These are phyloP conservation scores for Mesembrinibis cayennensis DNA, from an alignment of 2,113 vertebrate species.

Conservation along the genomic window DNA sequence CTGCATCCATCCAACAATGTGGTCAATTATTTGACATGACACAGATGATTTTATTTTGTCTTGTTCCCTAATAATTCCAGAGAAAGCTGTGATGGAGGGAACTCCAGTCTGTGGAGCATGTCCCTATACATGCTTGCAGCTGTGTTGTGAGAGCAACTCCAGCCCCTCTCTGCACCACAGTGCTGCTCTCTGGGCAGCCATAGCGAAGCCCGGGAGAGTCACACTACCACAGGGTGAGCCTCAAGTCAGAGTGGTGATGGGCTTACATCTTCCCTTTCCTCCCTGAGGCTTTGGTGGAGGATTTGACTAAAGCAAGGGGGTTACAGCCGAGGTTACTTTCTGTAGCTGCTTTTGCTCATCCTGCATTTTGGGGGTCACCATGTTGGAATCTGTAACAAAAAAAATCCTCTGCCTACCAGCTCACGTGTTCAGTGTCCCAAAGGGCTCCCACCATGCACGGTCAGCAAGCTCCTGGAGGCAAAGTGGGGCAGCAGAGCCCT, in stretches of 20 bases:
- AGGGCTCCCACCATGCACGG: neutral
- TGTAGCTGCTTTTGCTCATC: neutral
- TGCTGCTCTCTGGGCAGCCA: neutral
- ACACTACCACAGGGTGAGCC: fast-evolving
- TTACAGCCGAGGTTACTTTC: neutral
- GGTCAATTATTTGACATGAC: neutral
- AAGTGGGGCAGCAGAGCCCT: neutral
- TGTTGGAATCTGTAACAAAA: neutral
- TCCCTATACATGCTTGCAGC: neutral
- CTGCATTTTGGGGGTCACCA: neutral
- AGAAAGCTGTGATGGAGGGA: neutral
- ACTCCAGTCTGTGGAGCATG: neutral
- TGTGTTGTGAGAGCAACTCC: neutral
- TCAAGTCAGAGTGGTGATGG: fast-evolving
- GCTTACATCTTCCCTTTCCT: neutral
- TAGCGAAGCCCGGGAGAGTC: neutral
- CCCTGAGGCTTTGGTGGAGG: neutral
- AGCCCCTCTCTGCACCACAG: neutral
- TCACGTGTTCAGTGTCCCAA: neutral
- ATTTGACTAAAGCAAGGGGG: neutral
- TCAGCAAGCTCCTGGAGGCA: neutral
- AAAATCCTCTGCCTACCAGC: neutral
- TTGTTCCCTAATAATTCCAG: constrained; percentile 39
- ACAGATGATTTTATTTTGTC: neutral
- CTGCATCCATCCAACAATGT: neutral